These are phyloP conservation scores for Drosophila picticornis DNA, from an alignment of 2,888 invertebrate genomes.

Conservation along the genomic window DNA sequence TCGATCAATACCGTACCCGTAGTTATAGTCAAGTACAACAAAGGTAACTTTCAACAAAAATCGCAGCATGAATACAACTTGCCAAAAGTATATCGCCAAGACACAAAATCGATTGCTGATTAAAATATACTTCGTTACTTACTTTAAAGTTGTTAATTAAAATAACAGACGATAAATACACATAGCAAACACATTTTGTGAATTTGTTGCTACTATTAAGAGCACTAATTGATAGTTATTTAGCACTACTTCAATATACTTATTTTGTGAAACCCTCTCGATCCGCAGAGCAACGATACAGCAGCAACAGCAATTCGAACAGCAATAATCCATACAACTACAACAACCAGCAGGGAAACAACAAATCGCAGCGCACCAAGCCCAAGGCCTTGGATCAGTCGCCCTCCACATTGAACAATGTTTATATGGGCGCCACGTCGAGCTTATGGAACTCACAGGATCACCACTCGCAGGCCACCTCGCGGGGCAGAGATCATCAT, in stretches of 20 bases:
- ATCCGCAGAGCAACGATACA: slow-evolving; percentile 74
- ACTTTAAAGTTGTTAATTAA: background rate
- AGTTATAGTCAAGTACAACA: slow-evolving; percentile 82
- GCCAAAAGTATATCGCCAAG: background rate
- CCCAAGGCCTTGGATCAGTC: slow-evolving; percentile 76
- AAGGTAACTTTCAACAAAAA: slow-evolving; percentile 76
- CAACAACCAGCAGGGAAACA: slow-evolving; percentile 69
- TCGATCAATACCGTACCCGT: slow-evolving; percentile 84
- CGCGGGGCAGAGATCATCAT: slow-evolving; percentile 74
- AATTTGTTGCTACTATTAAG: background rate
- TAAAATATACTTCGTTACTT: background rate
- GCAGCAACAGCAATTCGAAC: slow-evolving; percentile 79
- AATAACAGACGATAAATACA: background rate
- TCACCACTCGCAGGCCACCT: slow-evolving; percentile 62
- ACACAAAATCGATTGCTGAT: background rate
- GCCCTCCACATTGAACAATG: slow-evolving; percentile 81
- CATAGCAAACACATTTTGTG: too few species aligned
- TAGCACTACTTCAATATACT: background rate
- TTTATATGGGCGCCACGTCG: slow-evolving; percentile 84
- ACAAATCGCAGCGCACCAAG: slow-evolving; percentile 81
- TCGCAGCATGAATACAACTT: background rate
- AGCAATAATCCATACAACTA: slow-evolving; percentile 69
- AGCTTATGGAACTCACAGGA: slow-evolving; percentile 85
- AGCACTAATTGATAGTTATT: background rate
- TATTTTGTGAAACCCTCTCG: background rate